Base-by-base conservation (phyloP, 1,140 invertebrate species). In the Wiebesia pumilae region DNA sequence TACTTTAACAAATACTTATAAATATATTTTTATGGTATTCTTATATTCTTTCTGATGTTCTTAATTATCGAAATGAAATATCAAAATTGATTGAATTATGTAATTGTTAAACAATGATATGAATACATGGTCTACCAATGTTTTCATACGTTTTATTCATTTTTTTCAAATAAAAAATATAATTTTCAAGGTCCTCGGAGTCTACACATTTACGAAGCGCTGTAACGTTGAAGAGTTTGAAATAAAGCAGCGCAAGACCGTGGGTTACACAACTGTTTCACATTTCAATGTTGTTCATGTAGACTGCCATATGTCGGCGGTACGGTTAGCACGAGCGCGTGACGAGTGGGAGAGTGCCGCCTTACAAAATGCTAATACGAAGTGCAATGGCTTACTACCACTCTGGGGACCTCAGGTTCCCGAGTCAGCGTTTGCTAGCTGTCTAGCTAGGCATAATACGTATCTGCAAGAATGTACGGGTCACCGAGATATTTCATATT, bases 241-340 rank as follows among this genome's bases (percentile, higher is more conserved):
- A 91, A 95, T 96, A 65, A 98, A 98, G 92, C 95, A 96, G 27
- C 94, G 97, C 67, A 97, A 98, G 91, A 97, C 96, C 14, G 94
- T 97, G 4, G 97, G 97, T 27, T 99, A 99, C 92, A 97, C 96
- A 19, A 99, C 98, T 0, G 98, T 99, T 6, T 98, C 98, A 7
- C 98, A 99, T 94, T 99, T 99, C 94, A 99, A 99, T 94, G 96
- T 99, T 21, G 98, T 99, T 7, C 99, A 99, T 94, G 97, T 99
- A 21, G 98, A 99, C 92, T 99, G 99, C 92, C 98, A 99, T 93
- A 98, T 98, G 95, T 98, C 98, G 19, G 98, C 98, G 77, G 98
- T 99, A 58, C 93, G 96, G 54, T 91, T 96, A 33, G 95, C 96
- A 0, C 95, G 96, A 14, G 95, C 95, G 0, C 95, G 98, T 84